phyloP scores from a whole-genome alignment of 1,140 invertebrate genomes.

The Drusus annulatus region DNA sequence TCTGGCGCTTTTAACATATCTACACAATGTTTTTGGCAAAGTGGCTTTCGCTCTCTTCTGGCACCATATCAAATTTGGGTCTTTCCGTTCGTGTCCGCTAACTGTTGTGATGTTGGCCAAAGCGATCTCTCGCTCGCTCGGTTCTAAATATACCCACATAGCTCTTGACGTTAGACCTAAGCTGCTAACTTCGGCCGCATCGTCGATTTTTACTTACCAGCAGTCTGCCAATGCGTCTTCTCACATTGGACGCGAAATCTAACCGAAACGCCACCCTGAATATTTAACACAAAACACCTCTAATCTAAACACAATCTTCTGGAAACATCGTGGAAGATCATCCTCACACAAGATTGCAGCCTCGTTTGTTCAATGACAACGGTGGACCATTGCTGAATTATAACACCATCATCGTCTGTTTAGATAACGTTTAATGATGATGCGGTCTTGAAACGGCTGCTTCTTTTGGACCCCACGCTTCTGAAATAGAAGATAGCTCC shows the following conservation, averaged over 20 bases:
- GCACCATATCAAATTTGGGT: slow-evolving; percentile 27
- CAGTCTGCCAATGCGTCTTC: slow-evolving; percentile 35
- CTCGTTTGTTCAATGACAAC: too few relatives aligned
- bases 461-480: too few relatives aligned
- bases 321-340: too few relatives aligned
- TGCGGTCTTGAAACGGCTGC: too few relatives aligned
- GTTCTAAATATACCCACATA: slow-evolving; percentile 36
- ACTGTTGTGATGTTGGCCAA: not conserved
- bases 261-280: not conserved
- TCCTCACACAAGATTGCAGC: too few relatives aligned
- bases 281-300: too few relatives aligned
- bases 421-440: too few relatives aligned
- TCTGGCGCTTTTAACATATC: not conserved
- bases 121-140: not conserved
- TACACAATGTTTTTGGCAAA: not conserved
- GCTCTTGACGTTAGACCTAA: slow-evolving; percentile 21
- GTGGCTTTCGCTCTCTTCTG: slow-evolving; percentile 36
- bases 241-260: slow-evolving; percentile 45
- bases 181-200: not conserved
- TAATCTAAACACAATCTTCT: too few relatives aligned
- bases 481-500: too few relatives aligned
- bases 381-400: too few relatives aligned
- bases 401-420: too few relatives aligned
- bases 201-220: slow-evolving; percentile 7
- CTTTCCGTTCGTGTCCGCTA: slow-evolving; percentile 9